Base-by-base conservation (phyloP, 2,113 vertebrate genomes). In the Anas platyrhynchos region DNA sequence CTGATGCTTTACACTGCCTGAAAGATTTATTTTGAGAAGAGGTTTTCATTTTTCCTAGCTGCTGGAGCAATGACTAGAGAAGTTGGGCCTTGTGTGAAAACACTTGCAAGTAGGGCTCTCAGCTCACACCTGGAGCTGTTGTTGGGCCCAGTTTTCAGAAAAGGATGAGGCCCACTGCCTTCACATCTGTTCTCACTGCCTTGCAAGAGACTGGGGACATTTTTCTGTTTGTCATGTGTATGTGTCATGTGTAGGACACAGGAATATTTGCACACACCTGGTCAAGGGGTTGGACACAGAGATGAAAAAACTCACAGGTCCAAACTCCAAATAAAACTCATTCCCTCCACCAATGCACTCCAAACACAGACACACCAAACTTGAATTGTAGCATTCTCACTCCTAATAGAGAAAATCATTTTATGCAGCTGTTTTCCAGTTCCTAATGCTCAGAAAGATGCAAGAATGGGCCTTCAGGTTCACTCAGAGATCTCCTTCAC, bases 91-190 rank as follows among this genome's bases (percentile, higher is more conserved):
- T 52, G 13, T 88, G 55, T 67, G 62, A 11, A n/a, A 52, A 67
- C 8, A 16, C 9, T 34, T 31, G 10, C 10, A 74, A 52, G 26
- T 22, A 10, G 29, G 25, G 16, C 43, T 66, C 14, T 29, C 38
- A 61, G 61, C 75, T 80, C 17, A 55, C 23, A n/a, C 17, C 15
- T 61, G 61, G 44, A 74, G 34, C 67, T 25, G 27, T 20, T 1
- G 0, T n/a, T 48, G 41, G 29, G 27, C 27, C 36, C 46, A n/a
- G 13, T 7, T 3, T 32, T 69, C 0, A 1, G 32, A 62, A 68
- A 21, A 6, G 16, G 27, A n/a, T 41, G 79, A 71, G 29, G 9
- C 48, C 46, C 48, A 13, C 8, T 56, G 48, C 38, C n/a, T 56
- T 26, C 56, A 12, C 2, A 2, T 22, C 65, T 63, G 55, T 29